Evolutionary conservation across 2,113 vertebrate species (phyloP).

Genomic region (Tychaedon coryphoeus): DNA sequence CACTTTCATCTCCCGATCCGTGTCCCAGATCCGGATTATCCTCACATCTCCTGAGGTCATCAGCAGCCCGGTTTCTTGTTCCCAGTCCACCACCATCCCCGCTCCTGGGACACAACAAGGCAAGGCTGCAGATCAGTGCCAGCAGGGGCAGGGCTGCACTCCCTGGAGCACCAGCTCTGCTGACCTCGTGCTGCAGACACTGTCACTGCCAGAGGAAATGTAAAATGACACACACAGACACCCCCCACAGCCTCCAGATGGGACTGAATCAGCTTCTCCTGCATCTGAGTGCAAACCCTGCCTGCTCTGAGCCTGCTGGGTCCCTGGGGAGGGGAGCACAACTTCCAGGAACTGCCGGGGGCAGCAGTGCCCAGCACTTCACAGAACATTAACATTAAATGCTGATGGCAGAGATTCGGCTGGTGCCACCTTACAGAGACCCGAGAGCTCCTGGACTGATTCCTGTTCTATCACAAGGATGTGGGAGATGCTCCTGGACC

Average conservation of each 20-base stretch:
- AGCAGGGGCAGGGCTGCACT: background rate
- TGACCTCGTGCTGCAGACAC: background rate
- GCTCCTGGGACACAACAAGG: constrained; percentile 77
- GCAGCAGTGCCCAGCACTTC: background rate
- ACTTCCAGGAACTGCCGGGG: background rate
- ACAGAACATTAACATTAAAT: background rate
- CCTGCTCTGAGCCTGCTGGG: too few relatives aligned
- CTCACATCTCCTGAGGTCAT: constrained; percentile 96
- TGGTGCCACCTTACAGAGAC: background rate
- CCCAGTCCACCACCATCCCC: constrained; percentile 98
- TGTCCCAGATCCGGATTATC: constrained; percentile 96
- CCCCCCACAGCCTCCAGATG: background rate
- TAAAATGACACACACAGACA: background rate
- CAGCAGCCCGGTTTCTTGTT: constrained; percentile 94
- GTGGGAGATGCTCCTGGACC: background rate
- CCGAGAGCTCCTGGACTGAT: background rate
- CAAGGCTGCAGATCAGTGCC: background rate
- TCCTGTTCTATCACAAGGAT: background rate
- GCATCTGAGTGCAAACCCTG: background rate
- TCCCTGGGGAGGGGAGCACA: rapidly evolving
- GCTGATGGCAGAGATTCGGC: too few relatives aligned
- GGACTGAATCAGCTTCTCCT: background rate
- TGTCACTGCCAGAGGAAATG: rapidly evolving
- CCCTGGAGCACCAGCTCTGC: background rate
- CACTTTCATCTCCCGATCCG: constrained; percentile 93